phyloP scores from a whole-genome alignment of 2,888 invertebrate species.

The Papilio gigon region DNA sequence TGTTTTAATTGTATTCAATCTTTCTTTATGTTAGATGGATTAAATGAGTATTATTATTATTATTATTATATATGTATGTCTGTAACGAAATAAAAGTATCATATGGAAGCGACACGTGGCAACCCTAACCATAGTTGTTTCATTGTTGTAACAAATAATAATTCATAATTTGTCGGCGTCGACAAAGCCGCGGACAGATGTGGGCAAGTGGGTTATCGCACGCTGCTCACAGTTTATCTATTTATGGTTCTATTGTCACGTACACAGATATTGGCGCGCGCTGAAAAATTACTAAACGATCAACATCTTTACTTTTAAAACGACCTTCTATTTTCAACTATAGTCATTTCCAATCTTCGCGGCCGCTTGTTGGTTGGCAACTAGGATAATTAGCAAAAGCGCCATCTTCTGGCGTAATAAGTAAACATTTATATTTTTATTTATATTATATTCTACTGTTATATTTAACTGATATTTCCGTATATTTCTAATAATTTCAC shows the following conservation, averaged over 20 bases:
- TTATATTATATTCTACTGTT: no score
- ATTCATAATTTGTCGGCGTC: conserved; percentile 22
- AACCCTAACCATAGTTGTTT: conserved; percentile 16
- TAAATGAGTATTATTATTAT: no score
- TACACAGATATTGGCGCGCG: conserved; percentile 40
- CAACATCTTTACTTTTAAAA: neutral
- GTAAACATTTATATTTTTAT: no score
- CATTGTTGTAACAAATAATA: conserved; percentile 47
- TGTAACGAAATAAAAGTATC: neutral
- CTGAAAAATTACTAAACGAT: neutral
- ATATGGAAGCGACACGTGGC: neutral
- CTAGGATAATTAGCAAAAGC: no score
- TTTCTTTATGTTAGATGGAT: no score
- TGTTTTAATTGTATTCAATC: no score
- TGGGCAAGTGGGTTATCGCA: conserved; percentile 64
- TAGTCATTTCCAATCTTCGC: no score
- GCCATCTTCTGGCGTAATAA: no score
- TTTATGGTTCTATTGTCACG: conserved; percentile 60
- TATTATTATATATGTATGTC: no score
- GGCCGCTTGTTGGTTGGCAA: no score
- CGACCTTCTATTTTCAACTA: neutral
- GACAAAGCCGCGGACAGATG: conserved; percentile 56
- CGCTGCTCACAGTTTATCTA: conserved; percentile 49
- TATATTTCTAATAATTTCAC: no score
- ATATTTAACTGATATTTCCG: no score